Conservation (phyloP, 2,797 vertebrate genomes). For the Leptoclinus maculatus region DNA sequence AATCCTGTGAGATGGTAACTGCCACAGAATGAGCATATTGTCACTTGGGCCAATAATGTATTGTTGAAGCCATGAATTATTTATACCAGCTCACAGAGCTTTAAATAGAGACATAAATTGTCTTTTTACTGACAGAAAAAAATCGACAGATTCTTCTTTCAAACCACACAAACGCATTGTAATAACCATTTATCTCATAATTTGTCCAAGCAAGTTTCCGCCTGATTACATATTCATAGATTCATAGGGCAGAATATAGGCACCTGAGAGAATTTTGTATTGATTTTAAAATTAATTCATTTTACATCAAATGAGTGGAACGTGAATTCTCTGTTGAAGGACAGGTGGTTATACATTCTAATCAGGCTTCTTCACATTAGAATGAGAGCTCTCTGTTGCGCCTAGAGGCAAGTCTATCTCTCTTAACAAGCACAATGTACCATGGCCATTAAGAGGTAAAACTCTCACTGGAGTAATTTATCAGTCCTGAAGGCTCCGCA, state of each 20-base stretch:
- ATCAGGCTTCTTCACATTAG: conserved; percentile 39
- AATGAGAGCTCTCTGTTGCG: conserved; percentile 21
- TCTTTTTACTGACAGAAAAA: conserved; percentile 64
- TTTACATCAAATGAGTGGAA: conserved; percentile 59
- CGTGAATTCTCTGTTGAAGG: conserved; percentile 45
- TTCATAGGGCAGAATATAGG: conserved; percentile 36
- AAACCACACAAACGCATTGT: conserved; percentile 44
- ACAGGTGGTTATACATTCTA: conserved; percentile 50
- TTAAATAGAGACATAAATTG: conserved; percentile 58
- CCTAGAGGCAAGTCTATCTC: conserved; percentile 24
- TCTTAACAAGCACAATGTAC: conserved; percentile 21
- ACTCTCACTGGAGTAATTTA: conserved; percentile 31
- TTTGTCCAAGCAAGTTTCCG: conserved; percentile 43
- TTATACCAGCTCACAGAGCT: conserved; percentile 45
- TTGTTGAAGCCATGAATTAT: conserved; percentile 71
- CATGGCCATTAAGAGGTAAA: conserved; percentile 26
- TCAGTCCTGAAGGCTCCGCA: conserved; percentile 29
- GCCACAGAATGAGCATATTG: conserved; percentile 53
- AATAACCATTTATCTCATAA: conserved; percentile 61
- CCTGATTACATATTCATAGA: conserved; percentile 60
- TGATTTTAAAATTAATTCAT: conserved; percentile 71
- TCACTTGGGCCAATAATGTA: conserved; percentile 58
- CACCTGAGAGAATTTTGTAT: conserved; percentile 59
- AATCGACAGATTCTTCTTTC: conserved; percentile 48
- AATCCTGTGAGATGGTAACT: conserved; percentile 56